phyloP scores from a whole-genome alignment of 2,113 vertebrate species.

The Cephalopholis sonnerati region DNA sequence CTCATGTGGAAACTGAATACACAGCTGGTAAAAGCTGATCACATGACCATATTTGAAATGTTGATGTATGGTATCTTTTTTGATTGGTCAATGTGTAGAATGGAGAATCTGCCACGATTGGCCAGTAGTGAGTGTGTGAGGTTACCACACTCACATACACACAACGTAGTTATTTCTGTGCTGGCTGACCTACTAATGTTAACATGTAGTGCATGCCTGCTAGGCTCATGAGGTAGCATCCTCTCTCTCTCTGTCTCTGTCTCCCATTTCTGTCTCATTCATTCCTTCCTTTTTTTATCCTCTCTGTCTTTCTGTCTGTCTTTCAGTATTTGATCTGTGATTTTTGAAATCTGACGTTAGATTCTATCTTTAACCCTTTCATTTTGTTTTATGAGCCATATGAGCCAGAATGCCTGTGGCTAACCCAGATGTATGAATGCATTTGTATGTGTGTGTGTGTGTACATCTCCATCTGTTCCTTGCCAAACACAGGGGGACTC shows the following conservation, averaged over 20 bases:
- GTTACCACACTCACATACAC: slow-evolving; percentile 55
- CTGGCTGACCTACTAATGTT: slow-evolving; percentile 83
- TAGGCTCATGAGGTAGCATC: slow-evolving; percentile 78
- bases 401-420: slow-evolving; percentile 46
- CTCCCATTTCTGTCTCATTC: slow-evolving; percentile 9
- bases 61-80: slow-evolving; percentile 50
- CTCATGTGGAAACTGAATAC: slow-evolving; percentile 57
- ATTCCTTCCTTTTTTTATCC: not conserved
- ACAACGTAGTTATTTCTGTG: slow-evolving; percentile 78
- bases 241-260: slow-evolving; percentile 19
- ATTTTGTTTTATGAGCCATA: slow-evolving; percentile 30
- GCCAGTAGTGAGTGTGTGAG: slow-evolving; percentile 49
- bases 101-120: slow-evolving; percentile 41
- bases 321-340: slow-evolving; percentile 15
- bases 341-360: not conserved
- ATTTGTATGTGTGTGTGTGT: slow-evolving; percentile 3
- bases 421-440: slow-evolving; percentile 57
- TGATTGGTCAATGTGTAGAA: slow-evolving; percentile 47
- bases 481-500: slow-evolving; percentile 51
- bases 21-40: slow-evolving; percentile 59
- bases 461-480: slow-evolving; percentile 69
- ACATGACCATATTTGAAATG: slow-evolving; percentile 54
- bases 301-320: not conserved
- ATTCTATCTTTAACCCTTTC: slow-evolving; percentile 24
- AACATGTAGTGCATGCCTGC: slow-evolving; percentile 80